Evolutionary conservation across 2,888 invertebrate genomes (phyloP), one percentile per base, ranked within the genome.

Genomic region (Hoplodrina ambigua): DNA sequence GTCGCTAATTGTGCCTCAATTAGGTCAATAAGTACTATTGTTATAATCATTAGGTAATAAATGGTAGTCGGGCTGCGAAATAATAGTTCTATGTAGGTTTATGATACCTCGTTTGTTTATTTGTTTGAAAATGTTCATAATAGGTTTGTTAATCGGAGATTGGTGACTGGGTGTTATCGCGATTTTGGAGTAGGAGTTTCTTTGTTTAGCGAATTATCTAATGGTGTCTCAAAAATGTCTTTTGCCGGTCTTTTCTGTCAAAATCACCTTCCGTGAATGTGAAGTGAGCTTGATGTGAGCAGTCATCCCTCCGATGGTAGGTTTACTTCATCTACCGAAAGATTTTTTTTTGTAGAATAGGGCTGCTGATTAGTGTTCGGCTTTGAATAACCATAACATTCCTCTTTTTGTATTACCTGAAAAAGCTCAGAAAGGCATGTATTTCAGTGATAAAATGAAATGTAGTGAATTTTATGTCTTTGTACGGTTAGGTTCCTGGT

Each of bases 1-100:
- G 61, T 53, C 53, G 73, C 55, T 79, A 79, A 79, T 79, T 78
- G 65, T 73, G 2, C 33, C 41, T 79, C 66, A 81, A 79, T 81
- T 64, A 79, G 73, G 78, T 72, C 79, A 81, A 46, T 73, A 69
- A 64, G 73, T 64, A 81, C 81, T 63, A 73, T 81, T 69, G 53
- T 63, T 62, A 81, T 81, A 59, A 69, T 69, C 15, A 69, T 81
- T 69, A 61, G 52, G 53, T 67, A 76, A 71, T 76, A 58, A 66
- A 30, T 59, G 63, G 53, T 46, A 44, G 33, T 19, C 25, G 19
- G 33, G 49, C 46, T 5, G 58, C 50, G 19, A 49, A 55, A 78
- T 59, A 62, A 79, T 79, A 76, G 62, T 46, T 33, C 15, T 63
- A 30, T 7, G 50, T 49, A 52, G 49, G 19, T 75, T 69, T 62